A percentile compares a stretch with the other conserved stretches of the same genome.
These are phyloP conservation scores for Mirza zaza DNA, from an alignment of 2,113 vertebrate species.

Conservation along the genomic window DNA sequence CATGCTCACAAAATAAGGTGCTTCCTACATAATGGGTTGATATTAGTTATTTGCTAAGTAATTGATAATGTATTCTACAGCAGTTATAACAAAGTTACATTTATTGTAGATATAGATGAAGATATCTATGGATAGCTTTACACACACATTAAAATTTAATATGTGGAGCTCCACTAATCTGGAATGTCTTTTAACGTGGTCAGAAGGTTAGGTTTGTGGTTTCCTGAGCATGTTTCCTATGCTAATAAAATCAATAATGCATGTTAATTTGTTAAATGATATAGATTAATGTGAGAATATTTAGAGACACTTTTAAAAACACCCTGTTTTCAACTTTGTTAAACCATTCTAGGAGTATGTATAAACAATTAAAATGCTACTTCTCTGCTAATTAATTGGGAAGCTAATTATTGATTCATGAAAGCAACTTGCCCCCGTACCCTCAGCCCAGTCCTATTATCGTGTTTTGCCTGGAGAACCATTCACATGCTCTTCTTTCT, in stretches of 20 bases:
- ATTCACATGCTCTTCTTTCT: neutral
- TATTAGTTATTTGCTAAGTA: neutral
- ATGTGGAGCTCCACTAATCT: neutral
- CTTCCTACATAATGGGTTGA: neutral
- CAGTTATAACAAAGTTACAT: neutral
- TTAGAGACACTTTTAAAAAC: neutral
- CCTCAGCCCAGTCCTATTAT: neutral
- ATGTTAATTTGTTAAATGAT: neutral
- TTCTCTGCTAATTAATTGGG: neutral
- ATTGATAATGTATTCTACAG: neutral
- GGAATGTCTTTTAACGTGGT: neutral
- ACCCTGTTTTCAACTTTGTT: neutral
- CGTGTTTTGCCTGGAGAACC: neutral
- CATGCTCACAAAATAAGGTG: neutral
- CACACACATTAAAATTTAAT: neutral
- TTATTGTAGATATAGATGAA: neutral
- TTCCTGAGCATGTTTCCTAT: neutral
- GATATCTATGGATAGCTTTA: neutral
- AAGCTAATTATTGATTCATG: neutral
- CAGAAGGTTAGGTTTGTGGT: neutral
- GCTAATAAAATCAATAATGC: neutral
- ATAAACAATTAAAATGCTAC: neutral
- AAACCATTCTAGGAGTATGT: neutral
- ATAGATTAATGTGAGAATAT: neutral
- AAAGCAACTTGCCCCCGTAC: fast-evolving